A percentile compares a stretch with the other conserved stretches of the same genome.
phyloP scores from a whole-genome alignment of 2,888 invertebrate genomes.

The Nomada hirtipes region DNA sequence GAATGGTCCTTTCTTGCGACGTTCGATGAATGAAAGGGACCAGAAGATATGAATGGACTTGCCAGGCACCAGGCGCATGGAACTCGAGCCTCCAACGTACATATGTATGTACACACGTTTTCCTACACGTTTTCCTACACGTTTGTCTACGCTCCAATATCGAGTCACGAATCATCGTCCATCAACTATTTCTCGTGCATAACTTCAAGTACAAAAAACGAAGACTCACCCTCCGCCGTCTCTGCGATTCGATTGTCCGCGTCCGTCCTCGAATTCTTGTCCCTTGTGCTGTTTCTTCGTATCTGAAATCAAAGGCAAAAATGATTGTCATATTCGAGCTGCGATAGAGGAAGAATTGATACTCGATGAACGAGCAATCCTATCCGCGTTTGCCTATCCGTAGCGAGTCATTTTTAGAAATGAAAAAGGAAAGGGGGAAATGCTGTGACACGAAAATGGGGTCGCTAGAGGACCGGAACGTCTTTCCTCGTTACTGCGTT shows the following conservation, averaged over 20 bases:
- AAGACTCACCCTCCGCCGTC: slow-evolving; percentile 25
- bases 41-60: slow-evolving; percentile 40
- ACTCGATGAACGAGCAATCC: neutral
- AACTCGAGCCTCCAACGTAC: neutral
- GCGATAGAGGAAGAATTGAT: neutral
- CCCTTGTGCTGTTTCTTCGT: too few species aligned
- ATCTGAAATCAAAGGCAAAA: slow-evolving; percentile 27
- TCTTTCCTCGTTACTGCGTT: slow-evolving; percentile 32
- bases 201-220: neutral
- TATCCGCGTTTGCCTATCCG: neutral
- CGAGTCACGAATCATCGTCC: too few species aligned
- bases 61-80: neutral
- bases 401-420: neutral
- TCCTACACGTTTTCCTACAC: too few species aligned
- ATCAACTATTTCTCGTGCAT: neutral
- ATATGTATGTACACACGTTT: too few species aligned
- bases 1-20: slow-evolving; percentile 31
- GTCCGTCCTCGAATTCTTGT: too few species aligned
- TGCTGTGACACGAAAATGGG: slow-evolving; percentile 22
- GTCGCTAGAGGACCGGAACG: slow-evolving; percentile 56
- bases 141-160: too few species aligned
- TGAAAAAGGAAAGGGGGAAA: neutral
- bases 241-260: neutral
- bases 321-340: neutral
- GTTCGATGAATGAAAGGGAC: slow-evolving; percentile 42